phyloP scores from a whole-genome alignment of 2,113 vertebrate species.

The Panthera uncia region DNA sequence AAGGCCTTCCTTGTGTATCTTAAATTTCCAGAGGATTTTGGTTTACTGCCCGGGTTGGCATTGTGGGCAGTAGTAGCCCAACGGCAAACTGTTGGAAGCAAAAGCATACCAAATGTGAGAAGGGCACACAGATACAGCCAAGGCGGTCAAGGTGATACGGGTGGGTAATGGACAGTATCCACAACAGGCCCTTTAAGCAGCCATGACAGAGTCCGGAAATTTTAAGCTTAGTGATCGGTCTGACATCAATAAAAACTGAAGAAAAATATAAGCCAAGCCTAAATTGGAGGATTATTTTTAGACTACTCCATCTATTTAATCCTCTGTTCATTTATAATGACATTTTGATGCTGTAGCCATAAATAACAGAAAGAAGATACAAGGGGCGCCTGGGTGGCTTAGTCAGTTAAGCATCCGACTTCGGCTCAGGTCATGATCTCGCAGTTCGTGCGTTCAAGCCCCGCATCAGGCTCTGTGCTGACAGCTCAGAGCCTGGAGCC shows the following conservation, averaged over 20 bases:
- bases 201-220: neutral
- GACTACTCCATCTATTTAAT: neutral
- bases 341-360: neutral
- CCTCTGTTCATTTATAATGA: neutral
- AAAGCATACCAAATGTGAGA: neutral
- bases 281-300: neutral
- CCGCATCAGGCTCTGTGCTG: too few species aligned
- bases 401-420: too few species aligned
- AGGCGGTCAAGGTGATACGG: rapidly evolving
- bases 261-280: neutral
- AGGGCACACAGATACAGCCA: neutral
- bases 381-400: too few species aligned
- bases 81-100: neutral
- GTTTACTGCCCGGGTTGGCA: neutral
- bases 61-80: neutral
- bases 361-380: neutral
- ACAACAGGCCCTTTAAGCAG: neutral
- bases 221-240: neutral
- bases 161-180: neutral
- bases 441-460: too few species aligned
- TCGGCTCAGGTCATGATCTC: too few species aligned
- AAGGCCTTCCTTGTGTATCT: neutral
- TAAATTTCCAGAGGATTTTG: neutral
- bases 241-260: neutral
- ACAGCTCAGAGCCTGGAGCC: too few species aligned